Evolutionary conservation across 2,113 vertebrate species (phyloP).

Genomic region (Bufo bufo): DNA sequence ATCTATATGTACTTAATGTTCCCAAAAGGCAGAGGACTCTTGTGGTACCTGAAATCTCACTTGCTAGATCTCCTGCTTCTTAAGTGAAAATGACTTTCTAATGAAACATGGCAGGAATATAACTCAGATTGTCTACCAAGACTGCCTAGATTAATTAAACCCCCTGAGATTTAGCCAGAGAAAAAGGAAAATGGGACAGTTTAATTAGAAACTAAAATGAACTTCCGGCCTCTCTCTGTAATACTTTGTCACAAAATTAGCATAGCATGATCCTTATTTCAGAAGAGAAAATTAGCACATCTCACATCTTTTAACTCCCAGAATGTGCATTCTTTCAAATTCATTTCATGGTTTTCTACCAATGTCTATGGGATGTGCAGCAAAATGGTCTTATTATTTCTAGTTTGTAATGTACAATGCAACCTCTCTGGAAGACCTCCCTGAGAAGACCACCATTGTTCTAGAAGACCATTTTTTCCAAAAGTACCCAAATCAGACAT

Average conservation of each 20-base stretch:
- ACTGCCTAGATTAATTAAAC: conserved; percentile 20
- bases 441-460: neutral
- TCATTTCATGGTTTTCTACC: neutral
- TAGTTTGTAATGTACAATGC: neutral
- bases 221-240: conserved; percentile 22
- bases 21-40: conserved; percentile 10
- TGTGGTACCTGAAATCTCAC: neutral
- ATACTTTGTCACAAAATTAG: conserved; percentile 32
- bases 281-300: neutral
- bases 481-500: too few species aligned
- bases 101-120: conserved; percentile 18
- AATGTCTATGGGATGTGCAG: neutral
- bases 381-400: neutral
- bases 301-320: conserved; percentile 26
- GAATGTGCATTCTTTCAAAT: neutral
- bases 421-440: neutral
- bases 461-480: neutral
- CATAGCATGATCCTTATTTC: conserved; percentile 21
- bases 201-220: conserved; percentile 30
- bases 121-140: neutral
- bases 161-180: neutral
- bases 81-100: conserved; percentile 25
- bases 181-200: neutral
- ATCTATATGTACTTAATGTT: neutral
- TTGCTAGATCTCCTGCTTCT: conserved; percentile 2